Evolutionary conservation across 2,888 invertebrate species (phyloP).

Genomic region (Ormyrus labotus): DNA sequence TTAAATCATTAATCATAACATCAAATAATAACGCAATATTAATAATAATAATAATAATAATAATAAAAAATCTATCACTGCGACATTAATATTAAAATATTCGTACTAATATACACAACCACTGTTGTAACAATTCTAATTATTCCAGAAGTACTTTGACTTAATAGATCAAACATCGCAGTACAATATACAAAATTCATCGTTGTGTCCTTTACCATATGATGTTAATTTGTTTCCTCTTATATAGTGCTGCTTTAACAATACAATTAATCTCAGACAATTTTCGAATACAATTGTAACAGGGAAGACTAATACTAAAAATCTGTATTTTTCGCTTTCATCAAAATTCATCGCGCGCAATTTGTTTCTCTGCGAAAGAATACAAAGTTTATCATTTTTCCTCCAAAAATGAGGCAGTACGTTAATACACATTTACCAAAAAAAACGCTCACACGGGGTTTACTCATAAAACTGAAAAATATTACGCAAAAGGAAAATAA

Average conservation of each 20-base stretch:
- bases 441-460: slow-evolving; percentile 48
- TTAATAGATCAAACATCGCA: slow-evolving; percentile 30
- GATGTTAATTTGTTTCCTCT: slow-evolving; percentile 38
- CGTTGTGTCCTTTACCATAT: slow-evolving; percentile 54
- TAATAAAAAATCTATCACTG: slow-evolving; percentile 45
- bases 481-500: slow-evolving; percentile 44
- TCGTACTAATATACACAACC: slow-evolving; percentile 49
- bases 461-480: slow-evolving; percentile 38
- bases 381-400: slow-evolving; percentile 33
- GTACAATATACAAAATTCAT: slow-evolving; percentile 57
- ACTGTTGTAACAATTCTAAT: slow-evolving; percentile 48
- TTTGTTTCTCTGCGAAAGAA: slow-evolving; percentile 37
- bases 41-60: slow-evolving; percentile 31
- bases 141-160: slow-evolving; percentile 31
- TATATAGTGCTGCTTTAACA: slow-evolving; percentile 48
- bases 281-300: slow-evolving; percentile 58
- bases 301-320: slow-evolving; percentile 68
- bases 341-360: slow-evolving; percentile 16
- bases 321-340: slow-evolving; percentile 37
- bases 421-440: slow-evolving; percentile 51
- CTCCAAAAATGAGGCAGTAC: slow-evolving; percentile 48
- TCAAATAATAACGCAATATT: slow-evolving; percentile 44
- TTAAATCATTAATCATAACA: slow-evolving; percentile 38
- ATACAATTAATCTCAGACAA: slow-evolving; percentile 47
- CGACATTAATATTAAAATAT: slow-evolving; percentile 42